Percentiles rank a stretch among this genome's conserved stretches.
Conservation (phyloP, 1,140 invertebrate species). For the Camponotus pennsylvanicus region DNA sequence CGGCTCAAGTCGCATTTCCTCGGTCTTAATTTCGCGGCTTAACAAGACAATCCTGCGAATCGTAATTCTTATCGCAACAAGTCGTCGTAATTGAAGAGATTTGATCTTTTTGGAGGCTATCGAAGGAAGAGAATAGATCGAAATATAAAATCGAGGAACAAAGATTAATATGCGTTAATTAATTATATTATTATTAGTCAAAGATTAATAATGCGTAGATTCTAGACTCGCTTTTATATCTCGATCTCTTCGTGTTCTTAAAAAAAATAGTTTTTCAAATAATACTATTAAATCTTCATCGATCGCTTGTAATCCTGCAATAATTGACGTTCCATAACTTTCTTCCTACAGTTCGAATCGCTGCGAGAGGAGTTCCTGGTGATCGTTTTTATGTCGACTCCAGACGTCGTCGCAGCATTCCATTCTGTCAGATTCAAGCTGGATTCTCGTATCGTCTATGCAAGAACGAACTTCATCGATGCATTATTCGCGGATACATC, state of each 20-base stretch:
- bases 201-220: no score
- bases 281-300: constrained; percentile 9
- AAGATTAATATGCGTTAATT: no score
- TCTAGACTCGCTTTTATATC: no score
- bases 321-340: constrained; percentile 30
- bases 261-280: no score
- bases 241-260: no score
- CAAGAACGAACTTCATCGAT: constrained; percentile 30
- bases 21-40: constrained; percentile 58
- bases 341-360: constrained; percentile 17
- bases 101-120: constrained; percentile 16
- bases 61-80: constrained; percentile 43
- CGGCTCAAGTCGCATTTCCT: constrained; percentile 30
- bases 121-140: background rate
- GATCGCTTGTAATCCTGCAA: constrained; percentile 17
- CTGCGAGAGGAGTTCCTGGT: background rate
- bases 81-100: constrained; percentile 14
- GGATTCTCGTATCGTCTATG: constrained; percentile 1
- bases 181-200: no score
- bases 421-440: constrained; percentile 33
- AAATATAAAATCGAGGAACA: background rate
- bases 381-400: background rate
- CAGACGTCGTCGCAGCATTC: constrained; percentile 13
- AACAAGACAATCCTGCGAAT: constrained; percentile 42
- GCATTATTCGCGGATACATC: constrained; percentile 3